A percentile compares a stretch with the other conserved stretches of the same genome.
These are phyloP conservation scores for Eueides isabella DNA, from an alignment of 1,140 invertebrate species.

Conservation along the genomic window DNA sequence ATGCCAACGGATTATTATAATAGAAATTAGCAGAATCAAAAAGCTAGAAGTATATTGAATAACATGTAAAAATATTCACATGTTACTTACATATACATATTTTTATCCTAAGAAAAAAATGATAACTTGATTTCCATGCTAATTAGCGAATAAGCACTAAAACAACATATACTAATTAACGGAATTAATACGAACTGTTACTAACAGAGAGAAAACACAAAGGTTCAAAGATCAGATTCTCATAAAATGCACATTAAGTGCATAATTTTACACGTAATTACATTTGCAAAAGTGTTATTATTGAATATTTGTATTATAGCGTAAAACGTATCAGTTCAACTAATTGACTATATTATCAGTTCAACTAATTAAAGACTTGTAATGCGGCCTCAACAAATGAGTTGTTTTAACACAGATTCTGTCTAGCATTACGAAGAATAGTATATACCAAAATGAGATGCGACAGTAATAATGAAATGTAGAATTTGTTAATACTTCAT, in stretches of 20 bases:
- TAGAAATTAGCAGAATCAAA: not conserved
- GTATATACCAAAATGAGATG: constrained; percentile 53
- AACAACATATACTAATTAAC: too few species aligned
- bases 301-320: not conserved
- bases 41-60: not conserved
- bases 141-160: too few species aligned
- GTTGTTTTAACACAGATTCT: constrained; percentile 67
- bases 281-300: not conserved
- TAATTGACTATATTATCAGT: constrained; percentile 54
- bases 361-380: constrained; percentile 56
- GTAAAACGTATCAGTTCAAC: constrained; percentile 35
- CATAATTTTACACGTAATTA: not conserved
- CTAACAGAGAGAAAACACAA: too few species aligned
- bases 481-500: not conserved
- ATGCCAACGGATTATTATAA: not conserved
- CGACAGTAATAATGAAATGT: constrained; percentile 16
- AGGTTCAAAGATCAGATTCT: too few species aligned
- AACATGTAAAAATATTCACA: too few species aligned
- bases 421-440: constrained; percentile 55
- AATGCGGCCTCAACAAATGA: constrained; percentile 47
- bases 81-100: too few species aligned
- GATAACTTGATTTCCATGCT: too few species aligned
- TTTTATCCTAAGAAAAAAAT: too few species aligned
- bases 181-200: too few species aligned
- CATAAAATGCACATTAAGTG: too few species aligned